A percentile compares a stretch with the other conserved stretches of the same genome.
Conservation (phyloP, 30 jellyfish, hydroid and myxozoan species). For the Aurelia aurita region DNA sequence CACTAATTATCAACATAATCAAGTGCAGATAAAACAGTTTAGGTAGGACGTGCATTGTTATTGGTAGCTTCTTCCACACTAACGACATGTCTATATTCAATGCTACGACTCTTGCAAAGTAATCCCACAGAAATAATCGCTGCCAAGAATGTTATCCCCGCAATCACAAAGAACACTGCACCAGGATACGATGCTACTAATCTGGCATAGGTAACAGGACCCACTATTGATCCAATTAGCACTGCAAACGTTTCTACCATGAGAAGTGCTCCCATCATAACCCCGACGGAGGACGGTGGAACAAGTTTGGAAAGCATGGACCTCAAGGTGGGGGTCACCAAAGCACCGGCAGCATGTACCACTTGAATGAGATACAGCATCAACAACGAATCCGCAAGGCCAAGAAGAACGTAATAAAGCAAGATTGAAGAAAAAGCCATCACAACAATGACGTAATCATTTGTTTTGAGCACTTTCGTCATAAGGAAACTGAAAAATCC, state of each 20-base stretch:
- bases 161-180: neutral
- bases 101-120: too few species aligned
- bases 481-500: neutral
- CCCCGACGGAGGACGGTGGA: slow-evolving; percentile 10
- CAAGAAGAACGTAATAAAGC: slow-evolving; percentile 2
- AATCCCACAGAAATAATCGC: too few species aligned
- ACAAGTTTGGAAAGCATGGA: slow-evolving; percentile 20
- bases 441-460: neutral
- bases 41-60: too few species aligned
- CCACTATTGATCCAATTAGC: slow-evolving; percentile 8
- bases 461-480: neutral
- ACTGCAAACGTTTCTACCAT: neutral
- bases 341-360: neutral
- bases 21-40: too few species aligned
- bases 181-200: neutral
- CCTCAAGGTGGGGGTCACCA: slow-evolving; percentile 1
- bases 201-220: slow-evolving; percentile 8
- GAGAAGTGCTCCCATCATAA: neutral
- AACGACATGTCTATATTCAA: too few species aligned
- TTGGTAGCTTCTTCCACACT: too few species aligned
- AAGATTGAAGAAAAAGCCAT: neutral
- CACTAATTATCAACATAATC: too few species aligned
- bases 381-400: neutral
- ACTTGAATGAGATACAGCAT: slow-evolving; percentile 11
- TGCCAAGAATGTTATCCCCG: neutral